These are phyloP conservation scores for Centruroides vittatus DNA, from an alignment of 1,140 invertebrate genomes.

Conservation along the genomic window DNA sequence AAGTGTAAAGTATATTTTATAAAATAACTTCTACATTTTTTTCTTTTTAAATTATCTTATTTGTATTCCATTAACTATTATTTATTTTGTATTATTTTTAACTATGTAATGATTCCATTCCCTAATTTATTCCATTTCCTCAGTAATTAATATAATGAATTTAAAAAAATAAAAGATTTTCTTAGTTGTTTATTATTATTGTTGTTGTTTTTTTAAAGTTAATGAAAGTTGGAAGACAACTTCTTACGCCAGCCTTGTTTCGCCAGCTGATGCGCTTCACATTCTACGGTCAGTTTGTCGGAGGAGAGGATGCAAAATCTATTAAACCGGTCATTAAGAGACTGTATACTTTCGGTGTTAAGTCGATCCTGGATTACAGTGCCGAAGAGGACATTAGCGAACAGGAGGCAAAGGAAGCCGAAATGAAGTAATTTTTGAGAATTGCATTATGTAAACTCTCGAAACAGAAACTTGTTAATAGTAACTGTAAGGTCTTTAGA, in stretches of 20 bases:
- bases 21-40: no score
- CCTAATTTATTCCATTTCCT: no score
- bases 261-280: constrained; percentile 73
- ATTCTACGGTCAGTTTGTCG: constrained; percentile 98
- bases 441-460: not conserved
- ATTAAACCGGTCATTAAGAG: constrained; percentile 58
- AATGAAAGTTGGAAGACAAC: constrained; percentile 62
- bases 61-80: no score
- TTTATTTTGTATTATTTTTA: no score
- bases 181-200: no score
- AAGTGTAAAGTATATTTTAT: no score
- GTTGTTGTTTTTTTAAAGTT: constrained; percentile 41
- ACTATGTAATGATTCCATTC: no score
- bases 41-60: no score
- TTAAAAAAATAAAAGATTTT: no score
- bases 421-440: constrained; percentile 61
- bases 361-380: constrained; percentile 96
- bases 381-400: constrained; percentile 91
- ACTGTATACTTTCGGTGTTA: constrained; percentile 86
- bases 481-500: no score
- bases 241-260: constrained; percentile 80
- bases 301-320: constrained; percentile 75
- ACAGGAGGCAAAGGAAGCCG: constrained; percentile 72
- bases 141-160: no score
- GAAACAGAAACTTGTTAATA: no score